Percentiles rank a stretch among this genome's conserved stretches.
Conservation (phyloP, 2,888 invertebrate species). For the Rhamnusium bicolor region DNA sequence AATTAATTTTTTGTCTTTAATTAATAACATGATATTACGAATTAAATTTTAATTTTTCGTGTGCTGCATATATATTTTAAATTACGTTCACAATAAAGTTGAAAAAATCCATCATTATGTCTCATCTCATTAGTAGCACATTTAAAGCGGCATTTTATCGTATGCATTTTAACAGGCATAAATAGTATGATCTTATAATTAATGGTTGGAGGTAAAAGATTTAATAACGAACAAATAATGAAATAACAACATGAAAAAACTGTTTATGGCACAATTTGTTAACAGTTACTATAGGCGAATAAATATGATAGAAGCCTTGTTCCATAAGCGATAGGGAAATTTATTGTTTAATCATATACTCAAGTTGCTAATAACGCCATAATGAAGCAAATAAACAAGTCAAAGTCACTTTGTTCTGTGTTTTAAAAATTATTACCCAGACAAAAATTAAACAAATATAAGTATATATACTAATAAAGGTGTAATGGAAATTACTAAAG, state of each 20-base stretch:
- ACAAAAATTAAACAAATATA: background rate
- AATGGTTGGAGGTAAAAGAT: background rate
- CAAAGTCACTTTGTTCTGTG: conserved; percentile 14
- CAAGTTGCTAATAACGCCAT: conserved; percentile 5
- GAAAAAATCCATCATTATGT: too few species aligned
- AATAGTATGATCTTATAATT: background rate
- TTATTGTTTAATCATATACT: conserved; percentile 3
- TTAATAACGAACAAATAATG: background rate
- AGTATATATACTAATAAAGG: too few species aligned
- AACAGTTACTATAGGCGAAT: background rate
- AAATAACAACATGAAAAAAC: background rate
- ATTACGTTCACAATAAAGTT: too few species aligned
- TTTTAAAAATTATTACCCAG: conserved; percentile 3
- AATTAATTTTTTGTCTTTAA: too few species aligned
- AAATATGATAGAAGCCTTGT: background rate
- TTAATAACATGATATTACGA: too few species aligned
- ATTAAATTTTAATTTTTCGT: too few species aligned
- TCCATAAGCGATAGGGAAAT: background rate
- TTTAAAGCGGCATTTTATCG: too few species aligned
- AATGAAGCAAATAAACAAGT: conserved; percentile 17
- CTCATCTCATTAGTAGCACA: too few species aligned
- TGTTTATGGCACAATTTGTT: background rate
- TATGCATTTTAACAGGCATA: background rate
- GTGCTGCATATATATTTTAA: too few species aligned
- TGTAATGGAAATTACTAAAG: too few species aligned